phyloP scores from a whole-genome alignment of 2,113 vertebrate species.

The Arizona elegans region DNA sequence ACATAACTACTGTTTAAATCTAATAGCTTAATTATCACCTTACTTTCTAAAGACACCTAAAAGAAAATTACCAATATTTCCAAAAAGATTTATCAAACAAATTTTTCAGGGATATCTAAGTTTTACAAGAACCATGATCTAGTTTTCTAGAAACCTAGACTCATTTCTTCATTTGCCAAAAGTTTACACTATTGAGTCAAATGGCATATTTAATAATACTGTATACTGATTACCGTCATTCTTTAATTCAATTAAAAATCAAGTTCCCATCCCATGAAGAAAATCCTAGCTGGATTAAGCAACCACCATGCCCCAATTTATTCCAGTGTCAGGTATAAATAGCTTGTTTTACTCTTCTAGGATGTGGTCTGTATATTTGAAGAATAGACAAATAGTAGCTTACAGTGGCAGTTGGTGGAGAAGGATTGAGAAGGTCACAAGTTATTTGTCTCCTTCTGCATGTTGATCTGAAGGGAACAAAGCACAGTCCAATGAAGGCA shows the following conservation, averaged over 20 bases:
- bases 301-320: background rate
- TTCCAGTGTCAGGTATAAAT: conserved; percentile 15
- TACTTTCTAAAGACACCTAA: conserved; percentile 48
- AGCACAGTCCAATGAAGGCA: background rate
- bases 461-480: conserved; percentile 33
- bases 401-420: conserved; percentile 9
- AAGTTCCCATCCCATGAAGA: background rate
- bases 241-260: background rate
- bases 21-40: background rate
- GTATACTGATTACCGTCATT: background rate
- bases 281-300: background rate
- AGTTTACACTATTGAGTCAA: background rate
- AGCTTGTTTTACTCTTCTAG: conserved; percentile 11
- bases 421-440: conserved; percentile 12
- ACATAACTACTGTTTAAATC: background rate
- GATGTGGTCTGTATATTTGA: conserved; percentile 1
- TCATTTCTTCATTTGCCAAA: background rate
- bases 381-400: conserved; percentile 38
- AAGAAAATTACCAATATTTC: conserved; percentile 40
- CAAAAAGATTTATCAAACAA: conserved; percentile 44
- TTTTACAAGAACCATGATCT: conserved; percentile 53
- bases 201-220: background rate
- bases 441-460: conserved; percentile 20
- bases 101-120: background rate
- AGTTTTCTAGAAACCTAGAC: conserved; percentile 28